A percentile compares a stretch with the other conserved stretches of the same genome.
phyloP scores from a whole-genome alignment of 2,113 vertebrate genomes.

The Neogobius melanostomus region DNA sequence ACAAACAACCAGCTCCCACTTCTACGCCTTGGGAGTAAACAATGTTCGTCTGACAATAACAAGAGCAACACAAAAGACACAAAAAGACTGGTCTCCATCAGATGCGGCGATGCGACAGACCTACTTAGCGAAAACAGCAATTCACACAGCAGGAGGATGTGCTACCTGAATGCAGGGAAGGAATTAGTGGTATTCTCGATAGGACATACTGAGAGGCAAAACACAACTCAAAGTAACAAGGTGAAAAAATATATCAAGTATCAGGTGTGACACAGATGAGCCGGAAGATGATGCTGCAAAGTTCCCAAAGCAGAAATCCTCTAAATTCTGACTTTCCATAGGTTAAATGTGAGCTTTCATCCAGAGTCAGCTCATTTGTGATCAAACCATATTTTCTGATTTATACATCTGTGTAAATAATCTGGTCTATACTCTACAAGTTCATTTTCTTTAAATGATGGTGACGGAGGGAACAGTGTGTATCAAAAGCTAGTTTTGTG shows the following conservation, averaged over 20 bases:
- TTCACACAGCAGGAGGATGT: conserved; percentile 43
- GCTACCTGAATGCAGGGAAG: conserved; percentile 45
- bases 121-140: conserved; percentile 54
- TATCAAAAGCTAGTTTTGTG: background rate
- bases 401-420: background rate
- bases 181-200: conserved; percentile 44
- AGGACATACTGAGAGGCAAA: conserved; percentile 12
- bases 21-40: conserved; percentile 54
- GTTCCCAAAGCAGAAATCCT: background rate
- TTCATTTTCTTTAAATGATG: background rate
- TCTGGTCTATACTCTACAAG: background rate
- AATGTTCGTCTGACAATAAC: conserved; percentile 50
- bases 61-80: conserved; percentile 22
- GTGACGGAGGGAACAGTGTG: background rate
- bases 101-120: conserved; percentile 41
- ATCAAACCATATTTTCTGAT: background rate
- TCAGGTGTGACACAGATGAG: background rate
- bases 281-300: background rate
- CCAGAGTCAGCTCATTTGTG: background rate
- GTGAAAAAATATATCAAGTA: background rate
- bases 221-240: conserved; percentile 29
- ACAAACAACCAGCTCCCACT: conserved; percentile 32
- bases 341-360: background rate
- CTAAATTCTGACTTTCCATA: background rate
- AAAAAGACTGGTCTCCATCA: conserved; percentile 4